These are phyloP conservation scores for Agelaius phoeniceus DNA, from an alignment of 2,113 vertebrate genomes.

Conservation along the genomic window DNA sequence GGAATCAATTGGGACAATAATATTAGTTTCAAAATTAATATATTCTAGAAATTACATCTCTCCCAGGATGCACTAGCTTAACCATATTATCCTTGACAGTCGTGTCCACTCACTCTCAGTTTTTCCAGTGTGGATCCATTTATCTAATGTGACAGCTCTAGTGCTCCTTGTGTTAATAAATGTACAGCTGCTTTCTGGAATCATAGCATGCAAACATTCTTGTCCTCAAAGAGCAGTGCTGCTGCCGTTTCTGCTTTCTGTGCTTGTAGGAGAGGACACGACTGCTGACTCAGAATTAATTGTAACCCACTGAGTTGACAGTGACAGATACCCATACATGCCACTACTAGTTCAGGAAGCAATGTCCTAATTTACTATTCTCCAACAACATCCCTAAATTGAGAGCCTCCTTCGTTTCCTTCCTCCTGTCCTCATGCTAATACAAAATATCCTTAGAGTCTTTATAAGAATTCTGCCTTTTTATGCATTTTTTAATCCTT, in stretches of 20 bases:
- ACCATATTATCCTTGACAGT: conserved; percentile 2
- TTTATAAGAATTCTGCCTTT: not conserved
- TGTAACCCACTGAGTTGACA: conserved; percentile 10
- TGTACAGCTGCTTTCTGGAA: not conserved
- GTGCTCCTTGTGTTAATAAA: conserved; percentile 11
- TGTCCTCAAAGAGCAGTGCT: conserved; percentile 14
- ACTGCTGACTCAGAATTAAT: conserved; percentile 50
- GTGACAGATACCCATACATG: not conserved
- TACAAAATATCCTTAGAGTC: not conserved
- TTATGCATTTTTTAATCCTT: not conserved
- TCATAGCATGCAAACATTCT: not conserved
- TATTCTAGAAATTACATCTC: not conserved
- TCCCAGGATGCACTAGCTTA: not conserved
- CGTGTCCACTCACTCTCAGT: not conserved
- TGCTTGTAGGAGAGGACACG: not conserved
- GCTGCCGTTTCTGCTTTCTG: not conserved
- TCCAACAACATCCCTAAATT: not conserved
- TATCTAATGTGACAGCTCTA: conserved; percentile 21
- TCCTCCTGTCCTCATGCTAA: not conserved
- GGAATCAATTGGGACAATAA: not conserved
- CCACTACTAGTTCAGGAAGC: not conserved
- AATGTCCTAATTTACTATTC: not conserved
- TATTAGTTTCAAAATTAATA: not conserved
- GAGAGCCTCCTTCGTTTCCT: not conserved
- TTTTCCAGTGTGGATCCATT: not conserved